Percentiles rank a stretch among this genome's conserved stretches.
Evolutionary conservation across 2,888 invertebrate genomes (phyloP).

Genomic region (Taenaris catops): DNA sequence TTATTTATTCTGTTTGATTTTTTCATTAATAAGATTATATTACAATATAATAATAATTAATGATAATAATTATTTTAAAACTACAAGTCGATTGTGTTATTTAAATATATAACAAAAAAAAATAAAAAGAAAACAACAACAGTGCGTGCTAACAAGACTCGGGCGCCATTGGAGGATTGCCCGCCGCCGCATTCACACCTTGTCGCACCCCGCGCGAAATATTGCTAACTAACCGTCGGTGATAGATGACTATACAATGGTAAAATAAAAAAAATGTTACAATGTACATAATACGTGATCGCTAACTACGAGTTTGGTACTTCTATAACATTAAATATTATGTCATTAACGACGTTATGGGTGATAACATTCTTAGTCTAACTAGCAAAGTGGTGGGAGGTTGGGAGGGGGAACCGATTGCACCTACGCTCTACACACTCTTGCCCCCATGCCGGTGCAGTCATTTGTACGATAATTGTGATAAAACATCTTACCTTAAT

Average conservation of each 20-base stretch:
- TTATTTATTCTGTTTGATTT: conserved; percentile 78
- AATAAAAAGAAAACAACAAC: conserved; percentile 69
- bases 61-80: conserved; percentile 76
- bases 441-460: conserved; percentile 28
- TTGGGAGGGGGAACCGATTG: conserved; percentile 40
- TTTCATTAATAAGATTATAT: conserved; percentile 80
- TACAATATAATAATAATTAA: conserved; percentile 78
- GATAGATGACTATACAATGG: conserved; percentile 77
- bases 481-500: conserved; percentile 12
- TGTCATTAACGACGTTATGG: conserved; percentile 39
- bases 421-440: conserved; percentile 49
- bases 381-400: conserved; percentile 63
- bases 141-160: conserved; percentile 50
- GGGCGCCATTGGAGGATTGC: conserved; percentile 21
- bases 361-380: conserved; percentile 50
- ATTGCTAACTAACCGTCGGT: conserved; percentile 66
- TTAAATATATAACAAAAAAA: conserved; percentile 77
- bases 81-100: conserved; percentile 78
- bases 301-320: conserved; percentile 78
- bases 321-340: conserved; percentile 62
- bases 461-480: conserved; percentile 16
- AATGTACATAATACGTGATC: conserved; percentile 77
- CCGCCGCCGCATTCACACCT: conserved; percentile 38
- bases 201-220: conserved; percentile 54
- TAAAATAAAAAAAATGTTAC: conserved; percentile 75